Base-by-base conservation (phyloP, 2,113 vertebrate genomes). In the Cyprinodon brontotheroides region DNA sequence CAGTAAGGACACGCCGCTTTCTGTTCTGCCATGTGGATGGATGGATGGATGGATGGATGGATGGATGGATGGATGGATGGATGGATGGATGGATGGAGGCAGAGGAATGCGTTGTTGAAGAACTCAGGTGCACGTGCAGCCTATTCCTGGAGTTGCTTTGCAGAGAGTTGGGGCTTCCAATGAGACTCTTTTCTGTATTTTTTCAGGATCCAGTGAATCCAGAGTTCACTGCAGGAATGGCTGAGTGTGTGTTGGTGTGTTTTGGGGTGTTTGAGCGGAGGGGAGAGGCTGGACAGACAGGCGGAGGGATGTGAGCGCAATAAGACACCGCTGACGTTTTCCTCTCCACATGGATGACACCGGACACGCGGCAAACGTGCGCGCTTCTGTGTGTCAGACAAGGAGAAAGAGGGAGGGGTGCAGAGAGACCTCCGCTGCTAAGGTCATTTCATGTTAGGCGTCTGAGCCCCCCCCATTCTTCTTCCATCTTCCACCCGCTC, bases 1-100 rank as follows among this genome's bases (percentile, higher is more conserved):
- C 89, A 90, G 94, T 95, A 93, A 95, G 93, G 80, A 67, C 79
- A 13, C 80, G 3, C 39, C 61, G 68, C 77, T 64, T 63, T 11
- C 7, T 63, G 17, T 65, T 61, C 57, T 57, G 61, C 70, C 77
- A 83, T 73, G 82, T 81, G 81, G 72, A 53, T 22, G 50, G 64
- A 65, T 14, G 74, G 67, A 63, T 65, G 29, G 29, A 29, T 29
- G 29, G 29, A 29, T 29, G 29, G 29, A 29, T 29, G 29, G 50
- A 53, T 78, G 80, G 72, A 50, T 36, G 61, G 65, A 67, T 17
- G 74, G 68, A 62, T 66, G 47, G 11, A 50, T 20, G 48, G 29
- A 50, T 50, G 72, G 9, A n/a, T 64, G 59, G 41, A 17, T 45
- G 74, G 61, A 36, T 70, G 65, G 14, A 68, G 48, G 53, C 1